phyloP scores from a whole-genome alignment of 2,113 vertebrate species.

The Tragelaphus scriptus region DNA sequence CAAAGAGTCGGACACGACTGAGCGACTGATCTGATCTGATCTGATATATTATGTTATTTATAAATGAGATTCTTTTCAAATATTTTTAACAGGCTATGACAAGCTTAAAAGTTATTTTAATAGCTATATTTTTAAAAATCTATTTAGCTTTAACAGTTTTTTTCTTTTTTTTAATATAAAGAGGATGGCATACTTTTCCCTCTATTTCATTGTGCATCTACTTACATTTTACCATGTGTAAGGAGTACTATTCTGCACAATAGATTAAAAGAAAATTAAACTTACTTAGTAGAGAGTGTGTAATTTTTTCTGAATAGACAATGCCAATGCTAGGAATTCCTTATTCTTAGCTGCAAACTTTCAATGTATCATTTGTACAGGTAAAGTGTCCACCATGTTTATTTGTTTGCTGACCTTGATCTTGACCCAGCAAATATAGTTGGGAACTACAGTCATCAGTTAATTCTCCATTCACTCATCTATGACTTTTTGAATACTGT shows the following conservation, averaged over 20 bases:
- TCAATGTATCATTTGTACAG: too few relatives aligned
- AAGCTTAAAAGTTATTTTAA: not conserved
- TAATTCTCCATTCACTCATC: not conserved
- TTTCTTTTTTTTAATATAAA: not conserved
- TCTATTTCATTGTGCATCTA: not conserved
- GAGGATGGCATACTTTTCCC: not conserved
- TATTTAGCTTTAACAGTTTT: not conserved
- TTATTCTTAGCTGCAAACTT: not conserved
- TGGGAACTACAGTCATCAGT: not conserved
- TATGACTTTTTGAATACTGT: not conserved
- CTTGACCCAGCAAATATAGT: not conserved
- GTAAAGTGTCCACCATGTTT: too few relatives aligned
- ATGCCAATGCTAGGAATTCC: not conserved
- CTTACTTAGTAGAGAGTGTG: not conserved
- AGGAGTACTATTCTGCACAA: not conserved
- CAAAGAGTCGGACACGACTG: too few relatives aligned
- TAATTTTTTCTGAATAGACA: not conserved
- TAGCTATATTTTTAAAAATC: not conserved
- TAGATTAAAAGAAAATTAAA: not conserved
- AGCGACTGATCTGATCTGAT: too few relatives aligned
- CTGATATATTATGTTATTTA: not conserved
- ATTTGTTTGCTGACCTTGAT: not conserved
- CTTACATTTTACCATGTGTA: not conserved
- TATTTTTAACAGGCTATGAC: not conserved
- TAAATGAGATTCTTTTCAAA: not conserved